Percentiles rank a stretch among this genome's conserved stretches.
phyloP scores from a whole-genome alignment of 2,888 invertebrate genomes.

The Antitype chi region DNA sequence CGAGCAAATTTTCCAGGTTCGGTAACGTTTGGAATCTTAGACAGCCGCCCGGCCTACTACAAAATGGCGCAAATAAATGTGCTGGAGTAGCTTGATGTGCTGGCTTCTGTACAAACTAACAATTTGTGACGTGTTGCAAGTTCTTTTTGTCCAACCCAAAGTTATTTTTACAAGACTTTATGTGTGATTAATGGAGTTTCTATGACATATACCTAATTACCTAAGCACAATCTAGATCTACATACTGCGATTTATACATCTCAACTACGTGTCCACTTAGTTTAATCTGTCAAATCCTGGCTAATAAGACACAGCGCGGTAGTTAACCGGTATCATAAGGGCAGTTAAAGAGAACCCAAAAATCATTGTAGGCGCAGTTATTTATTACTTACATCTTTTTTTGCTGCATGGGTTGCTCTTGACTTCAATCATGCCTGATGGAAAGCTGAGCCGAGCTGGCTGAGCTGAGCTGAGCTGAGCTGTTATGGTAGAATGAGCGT shows the following conservation, averaged over 20 bases:
- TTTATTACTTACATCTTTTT: too few species aligned
- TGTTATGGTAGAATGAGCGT: too few species aligned
- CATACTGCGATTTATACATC: background rate
- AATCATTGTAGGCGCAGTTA: too few species aligned
- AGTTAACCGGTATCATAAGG: too few species aligned
- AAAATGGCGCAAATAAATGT: background rate
- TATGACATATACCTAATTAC: background rate
- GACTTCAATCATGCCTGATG: too few species aligned
- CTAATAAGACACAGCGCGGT: too few species aligned
- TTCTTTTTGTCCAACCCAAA: background rate
- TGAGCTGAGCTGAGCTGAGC: too few species aligned
- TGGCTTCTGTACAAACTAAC: too few species aligned
- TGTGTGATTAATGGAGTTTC: background rate
- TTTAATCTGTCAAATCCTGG: too few species aligned
- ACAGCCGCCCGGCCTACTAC: background rate
- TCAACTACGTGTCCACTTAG: background rate
- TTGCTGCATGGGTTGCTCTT: too few species aligned
- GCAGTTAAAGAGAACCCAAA: background rate
- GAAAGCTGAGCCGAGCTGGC: too few species aligned
- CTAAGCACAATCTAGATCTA: background rate
- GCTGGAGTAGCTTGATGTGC: too few species aligned
- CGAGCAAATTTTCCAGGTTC: background rate
- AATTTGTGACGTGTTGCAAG: background rate
- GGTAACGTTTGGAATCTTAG: background rate
- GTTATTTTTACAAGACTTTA: background rate